Conservation (phyloP, 2,797 vertebrate genomes). For the Chaenodraco wilsoni region DNA sequence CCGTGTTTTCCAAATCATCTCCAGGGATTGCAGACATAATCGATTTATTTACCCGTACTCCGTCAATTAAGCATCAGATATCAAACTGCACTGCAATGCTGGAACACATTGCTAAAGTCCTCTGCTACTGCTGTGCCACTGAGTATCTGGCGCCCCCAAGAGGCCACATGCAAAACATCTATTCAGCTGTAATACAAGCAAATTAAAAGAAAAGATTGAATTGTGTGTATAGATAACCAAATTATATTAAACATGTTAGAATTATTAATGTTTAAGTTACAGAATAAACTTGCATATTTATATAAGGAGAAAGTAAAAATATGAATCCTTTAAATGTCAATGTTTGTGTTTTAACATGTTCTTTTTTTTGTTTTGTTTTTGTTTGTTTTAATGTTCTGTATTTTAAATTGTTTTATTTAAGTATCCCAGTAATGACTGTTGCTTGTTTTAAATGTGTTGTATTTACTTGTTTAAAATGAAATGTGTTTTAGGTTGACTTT, state of each 20-base stretch:
- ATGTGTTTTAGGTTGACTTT: no score
- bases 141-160: constrained; percentile 74
- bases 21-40: constrained; percentile 20
- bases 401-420: no score
- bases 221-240: background rate
- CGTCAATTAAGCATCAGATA: constrained; percentile 10
- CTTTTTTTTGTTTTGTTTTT: no score
- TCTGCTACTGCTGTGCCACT: background rate
- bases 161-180: constrained; percentile 36
- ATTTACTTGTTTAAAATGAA: no score
- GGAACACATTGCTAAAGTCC: background rate
- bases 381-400: no score
- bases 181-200: background rate
- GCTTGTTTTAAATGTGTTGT: no score
- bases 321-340: background rate
- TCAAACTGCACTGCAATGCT: constrained; percentile 2
- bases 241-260: background rate
- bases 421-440: no score
- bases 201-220: background rate
- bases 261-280: background rate
- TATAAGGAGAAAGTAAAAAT: background rate
- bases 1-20: background rate
- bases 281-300: background rate
- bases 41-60: constrained; percentile 18
- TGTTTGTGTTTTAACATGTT: no score